Base-by-base conservation (phyloP, 2,888 invertebrate genomes). In the Pollenia griseotomentosa region DNA sequence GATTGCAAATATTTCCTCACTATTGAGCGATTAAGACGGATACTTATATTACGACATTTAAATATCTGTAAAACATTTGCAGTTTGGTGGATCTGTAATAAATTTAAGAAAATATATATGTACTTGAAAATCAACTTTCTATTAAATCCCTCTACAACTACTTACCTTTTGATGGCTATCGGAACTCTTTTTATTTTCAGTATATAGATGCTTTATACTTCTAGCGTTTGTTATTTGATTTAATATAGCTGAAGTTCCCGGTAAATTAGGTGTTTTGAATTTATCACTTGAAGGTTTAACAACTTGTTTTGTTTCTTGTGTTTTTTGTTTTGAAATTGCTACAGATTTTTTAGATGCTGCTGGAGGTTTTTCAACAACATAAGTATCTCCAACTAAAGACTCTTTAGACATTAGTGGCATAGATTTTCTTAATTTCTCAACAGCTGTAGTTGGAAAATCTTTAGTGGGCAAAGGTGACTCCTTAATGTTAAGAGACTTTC, bases 1-100 rank as follows among this genome's bases (percentile, higher is more conserved):
- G 55, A 9, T 9, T 14, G 51, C 4, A 55, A 75, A 74, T 79
- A 85, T 33, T 53, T 71, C 33, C 23, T 59, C 9, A 83, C 85
- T 11, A 61, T 2, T 16, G 70, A 65, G 33, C 85, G 79, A 80
- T 85, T 75, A 66, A 87, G 74, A 14, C 71, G 68, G 12, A 87
- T 44, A 9, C n/a, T 44, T 10, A 84, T 14, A 14, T 71, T 79
- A 33, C 80, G 85, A 59, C 87, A 87, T 23, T 83, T 85, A 6
- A 77, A 73, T 16, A 14, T 66, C 40, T 19, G 57, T 12, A 71
- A 42, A 14, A 16, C 12, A 57, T 16, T 68, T 63, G 57, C 59
- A 6, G 11, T 74, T 46, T 61, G 85, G 23, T 57, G 12, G 0
- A 19, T n/a, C 83, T 75, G 33, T 4, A 57, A 6, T 2, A n/a